Evolutionary conservation across 2,888 invertebrate genomes (phyloP), one percentile per base, ranked within the genome.

Genomic region (Drosophila subquinaria): DNA sequence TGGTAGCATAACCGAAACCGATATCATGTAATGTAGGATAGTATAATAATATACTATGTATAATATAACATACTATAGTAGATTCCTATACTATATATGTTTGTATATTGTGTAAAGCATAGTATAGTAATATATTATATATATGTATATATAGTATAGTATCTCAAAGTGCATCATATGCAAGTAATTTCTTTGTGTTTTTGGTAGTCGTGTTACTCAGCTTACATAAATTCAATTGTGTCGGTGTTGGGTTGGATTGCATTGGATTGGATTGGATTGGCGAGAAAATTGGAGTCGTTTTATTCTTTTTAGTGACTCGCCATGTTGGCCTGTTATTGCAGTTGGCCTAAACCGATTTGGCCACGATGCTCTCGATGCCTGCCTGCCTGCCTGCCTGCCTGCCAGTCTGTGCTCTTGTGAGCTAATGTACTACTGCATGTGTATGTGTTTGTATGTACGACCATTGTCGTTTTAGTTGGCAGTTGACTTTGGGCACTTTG

Each of bases 331-430:
- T 73, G 77, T 76, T 83, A 82, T 76, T 69, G 67, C 77, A 81
- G 77, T 70, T 86, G 81, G 77, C 69, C 67, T 67, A 80, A 86
- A 83, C 81, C 83, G 83, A 86, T 83, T 82, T 86, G 73, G 72
- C 64, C 65, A 69, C 76, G 42, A 27, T 50, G 33, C n/a, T 43
- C 45, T 40, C 66, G 17, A 17, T 17, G 17, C 3, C 20, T 20
- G 20, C 20, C 20, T 20, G 20, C 20, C 20, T 20, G 20, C 20
- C 30, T 51, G 35, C 33, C 17, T 13, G 30, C 33, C 17, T 13
- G 33, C 68, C 50, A 20, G 4, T 30, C 13, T 48, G n/a, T 20
- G 45, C 38, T 15, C 52, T 5, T 55, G 48, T 36, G 40, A 30
- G 8, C 8, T 8, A 1, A 5, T 30, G 30, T 30, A 30, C 30